These are phyloP conservation scores for Numenius phaeopus DNA, from an alignment of 2,797 vertebrate genomes.

Conservation along the genomic window DNA sequence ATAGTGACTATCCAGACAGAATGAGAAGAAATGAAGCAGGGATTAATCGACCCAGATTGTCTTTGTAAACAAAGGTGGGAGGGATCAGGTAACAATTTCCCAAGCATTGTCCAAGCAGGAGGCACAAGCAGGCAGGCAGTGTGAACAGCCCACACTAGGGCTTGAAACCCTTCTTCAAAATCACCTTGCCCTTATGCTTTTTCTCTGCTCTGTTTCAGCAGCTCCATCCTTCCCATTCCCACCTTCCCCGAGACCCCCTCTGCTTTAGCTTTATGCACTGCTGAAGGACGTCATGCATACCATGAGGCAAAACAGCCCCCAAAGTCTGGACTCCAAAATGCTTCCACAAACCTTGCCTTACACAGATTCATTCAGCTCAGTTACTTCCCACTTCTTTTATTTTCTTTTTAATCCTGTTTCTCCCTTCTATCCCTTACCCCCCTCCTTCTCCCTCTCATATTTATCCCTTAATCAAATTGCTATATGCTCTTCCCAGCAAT, in stretches of 20 bases:
- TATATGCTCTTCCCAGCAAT: constrained; percentile 52
- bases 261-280: not conserved
- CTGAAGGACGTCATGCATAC: not conserved
- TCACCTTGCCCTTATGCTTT: not conserved
- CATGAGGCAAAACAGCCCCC: not conserved
- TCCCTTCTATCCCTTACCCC: constrained; percentile 10
- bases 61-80: constrained; percentile 68
- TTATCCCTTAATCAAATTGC: constrained; percentile 35
- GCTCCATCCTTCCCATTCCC: not conserved
- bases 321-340: not conserved
- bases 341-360: not conserved
- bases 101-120: constrained; percentile 56
- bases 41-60: constrained; percentile 69
- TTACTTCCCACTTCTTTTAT: constrained; percentile 33
- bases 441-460: not conserved
- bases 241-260: not conserved
- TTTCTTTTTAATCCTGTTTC: constrained; percentile 42
- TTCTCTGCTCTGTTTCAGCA: not conserved
- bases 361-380: not conserved
- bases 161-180: constrained; percentile 1
- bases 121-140: constrained; percentile 38
- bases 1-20: constrained; percentile 63
- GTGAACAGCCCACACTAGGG: not conserved
- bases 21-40: constrained; percentile 68
- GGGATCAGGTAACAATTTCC: constrained; percentile 75